A percentile compares a stretch with the other conserved stretches of the same genome.
phyloP scores from a whole-genome alignment of 2,888 invertebrate species.

The Napeogenes sylphis region DNA sequence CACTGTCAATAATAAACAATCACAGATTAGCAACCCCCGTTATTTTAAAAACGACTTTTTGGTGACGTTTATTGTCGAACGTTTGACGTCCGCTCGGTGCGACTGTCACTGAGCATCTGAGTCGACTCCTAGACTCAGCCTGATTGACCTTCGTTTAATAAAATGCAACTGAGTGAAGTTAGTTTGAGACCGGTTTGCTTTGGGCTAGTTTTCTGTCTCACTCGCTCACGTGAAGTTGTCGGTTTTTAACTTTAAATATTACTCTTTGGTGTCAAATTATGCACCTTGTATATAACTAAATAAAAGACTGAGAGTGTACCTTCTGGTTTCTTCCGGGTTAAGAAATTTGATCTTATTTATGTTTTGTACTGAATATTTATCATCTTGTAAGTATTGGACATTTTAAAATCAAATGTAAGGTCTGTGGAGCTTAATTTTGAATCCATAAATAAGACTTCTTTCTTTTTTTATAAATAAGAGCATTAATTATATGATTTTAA shows the following conservation, averaged over 20 bases:
- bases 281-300: slow-evolving; percentile 2
- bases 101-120: slow-evolving; percentile 48
- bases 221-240: slow-evolving; percentile 9
- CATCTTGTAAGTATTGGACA: too few species aligned
- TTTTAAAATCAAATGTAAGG: too few species aligned
- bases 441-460: too few species aligned
- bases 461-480: too few species aligned
- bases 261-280: slow-evolving; percentile 5
- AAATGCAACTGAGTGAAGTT: slow-evolving; percentile 64
- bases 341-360: background rate
- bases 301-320: background rate
- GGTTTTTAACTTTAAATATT: slow-evolving; percentile 5
- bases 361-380: too few species aligned
- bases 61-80: slow-evolving; percentile 38
- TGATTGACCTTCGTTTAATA: slow-evolving; percentile 66
- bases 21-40: slow-evolving; percentile 19
- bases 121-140: slow-evolving; percentile 32
- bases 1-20: slow-evolving; percentile 7
- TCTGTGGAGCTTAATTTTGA: too few species aligned
- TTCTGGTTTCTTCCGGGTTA: background rate
- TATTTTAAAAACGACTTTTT: slow-evolving; percentile 30
- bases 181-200: slow-evolving; percentile 63
- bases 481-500: too few species aligned
- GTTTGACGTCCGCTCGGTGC: slow-evolving; percentile 42
- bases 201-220: slow-evolving; percentile 44